Base-by-base conservation (phyloP, 2,113 vertebrate species). In the Petroica traversi region DNA sequence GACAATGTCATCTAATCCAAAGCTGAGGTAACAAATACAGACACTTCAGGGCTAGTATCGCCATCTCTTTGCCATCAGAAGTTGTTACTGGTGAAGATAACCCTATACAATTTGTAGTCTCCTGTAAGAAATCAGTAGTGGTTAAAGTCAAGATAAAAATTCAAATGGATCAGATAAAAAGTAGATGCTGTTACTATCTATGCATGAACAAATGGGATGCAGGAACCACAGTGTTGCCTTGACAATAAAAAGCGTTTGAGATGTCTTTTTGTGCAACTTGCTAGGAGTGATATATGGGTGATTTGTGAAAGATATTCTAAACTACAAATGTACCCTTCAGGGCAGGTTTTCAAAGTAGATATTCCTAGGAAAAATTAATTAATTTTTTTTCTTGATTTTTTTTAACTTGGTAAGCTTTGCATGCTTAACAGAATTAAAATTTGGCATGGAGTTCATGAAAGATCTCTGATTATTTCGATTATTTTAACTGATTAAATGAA, bases 401-500 rank as follows among this genome's bases (percentile, higher is more conserved):
- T 81, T 95, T 93, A 90, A 90, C 92, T 80, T 59, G 22, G 52
- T 93, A 92, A 51, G 67, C 93, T 96, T 96, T 93, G 77, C 94
- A 88, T 79, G 73, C 69, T 85, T 94, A 94, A 74, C 69, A 88
- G 85, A 96, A 96, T 89, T 92, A 93, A 91, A 94, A 88, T 93
- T 79, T 95, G 93, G 85, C 93, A 80, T 38, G 85, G 80, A 97
- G 61, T 75, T 92, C 85, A 81, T 92, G 87, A 95, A 94, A 97
- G 88, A 92, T 90, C 83, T 96, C 92, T 92, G 94, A 96, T 96
- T 89, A 96, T 96, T 94, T 89, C 3, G 22, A 92, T 95, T 94
- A 67, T 95, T 94, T 93, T 63, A 93, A 94, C 83, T 84, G 95
- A 97, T 96, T 91, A 97, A 97, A 96, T 92, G 90, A 92, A 96